Conservation (phyloP, 2,797 vertebrate genomes). For the Psittacula echo region DNA sequence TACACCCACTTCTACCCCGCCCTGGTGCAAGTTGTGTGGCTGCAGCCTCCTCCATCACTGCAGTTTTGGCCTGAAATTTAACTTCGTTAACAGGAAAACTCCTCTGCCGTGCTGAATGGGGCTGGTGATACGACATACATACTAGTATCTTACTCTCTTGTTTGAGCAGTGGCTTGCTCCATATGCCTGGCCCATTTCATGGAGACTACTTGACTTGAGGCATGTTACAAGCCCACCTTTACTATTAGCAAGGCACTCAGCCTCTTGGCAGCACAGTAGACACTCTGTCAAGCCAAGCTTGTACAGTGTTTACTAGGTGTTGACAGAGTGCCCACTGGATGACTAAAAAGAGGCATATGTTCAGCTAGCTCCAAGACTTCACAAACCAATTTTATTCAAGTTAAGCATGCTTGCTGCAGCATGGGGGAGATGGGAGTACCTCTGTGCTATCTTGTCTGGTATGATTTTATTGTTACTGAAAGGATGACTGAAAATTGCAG, state of each 20-base stretch:
- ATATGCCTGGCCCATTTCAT: not conserved
- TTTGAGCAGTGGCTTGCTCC: not conserved
- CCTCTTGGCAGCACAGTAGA: not conserved
- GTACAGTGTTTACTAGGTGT: not conserved
- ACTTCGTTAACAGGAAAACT: not conserved
- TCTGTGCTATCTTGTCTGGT: not conserved
- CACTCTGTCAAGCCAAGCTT: not conserved
- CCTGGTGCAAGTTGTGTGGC: rapidly evolving
- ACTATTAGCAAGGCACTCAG: not conserved
- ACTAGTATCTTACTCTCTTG: not conserved
- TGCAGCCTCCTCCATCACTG: not conserved
- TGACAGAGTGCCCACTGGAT: not conserved
- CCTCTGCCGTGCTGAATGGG: not conserved
- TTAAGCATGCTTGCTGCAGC: not conserved
- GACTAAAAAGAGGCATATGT: not conserved
- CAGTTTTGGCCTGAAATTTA: not conserved
- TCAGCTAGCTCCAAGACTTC: not conserved
- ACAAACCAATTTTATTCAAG: not conserved
- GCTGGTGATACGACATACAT: not conserved
- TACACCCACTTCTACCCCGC: not conserved
- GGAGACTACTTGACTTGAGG: not conserved
- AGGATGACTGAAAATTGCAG: not conserved
- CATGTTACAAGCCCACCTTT: rapidly evolving
- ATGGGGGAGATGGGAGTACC: not conserved
- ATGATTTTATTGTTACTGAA: not conserved